phyloP scores from a whole-genome alignment of 2,113 vertebrate genomes.

The Pollachius pollachius region DNA sequence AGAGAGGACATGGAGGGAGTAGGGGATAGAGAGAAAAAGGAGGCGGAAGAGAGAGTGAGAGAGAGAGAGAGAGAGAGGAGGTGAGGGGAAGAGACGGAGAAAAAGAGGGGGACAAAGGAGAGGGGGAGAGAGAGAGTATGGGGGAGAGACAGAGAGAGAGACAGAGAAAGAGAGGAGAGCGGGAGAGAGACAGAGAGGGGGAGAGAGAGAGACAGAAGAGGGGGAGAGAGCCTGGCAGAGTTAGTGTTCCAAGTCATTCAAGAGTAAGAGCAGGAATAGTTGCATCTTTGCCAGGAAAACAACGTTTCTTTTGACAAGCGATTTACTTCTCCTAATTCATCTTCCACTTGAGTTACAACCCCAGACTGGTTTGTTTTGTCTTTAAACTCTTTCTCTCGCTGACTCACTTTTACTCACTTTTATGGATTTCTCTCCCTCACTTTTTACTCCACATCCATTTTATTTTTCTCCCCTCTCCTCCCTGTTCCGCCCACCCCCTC shows the following conservation, averaged over 20 bases:
- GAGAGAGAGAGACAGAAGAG: slow-evolving; percentile 22
- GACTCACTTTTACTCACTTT: neutral
- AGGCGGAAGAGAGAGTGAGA: slow-evolving; percentile 19
- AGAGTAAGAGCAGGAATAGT: neutral
- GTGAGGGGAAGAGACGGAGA: neutral
- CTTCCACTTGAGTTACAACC: slow-evolving; percentile 1
- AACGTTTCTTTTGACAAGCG: neutral
- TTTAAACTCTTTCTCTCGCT: neutral
- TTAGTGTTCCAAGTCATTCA: too few species aligned
- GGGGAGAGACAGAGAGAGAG: neutral
- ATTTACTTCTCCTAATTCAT: slow-evolving; percentile 19
- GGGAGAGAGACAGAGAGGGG: slow-evolving; percentile 20
- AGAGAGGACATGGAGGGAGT: too few species aligned
- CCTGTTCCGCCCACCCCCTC: neutral
- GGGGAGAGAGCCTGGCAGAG: neutral
- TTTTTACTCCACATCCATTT: too few species aligned
- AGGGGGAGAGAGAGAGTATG: neutral
- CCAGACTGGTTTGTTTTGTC: neutral
- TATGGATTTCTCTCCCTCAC: slow-evolving; percentile 3
- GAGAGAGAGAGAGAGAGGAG: neutral
- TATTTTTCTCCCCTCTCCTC: neutral
- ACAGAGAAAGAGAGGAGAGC: neutral
- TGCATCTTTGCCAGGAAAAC: too few species aligned
- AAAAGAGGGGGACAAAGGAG: neutral
- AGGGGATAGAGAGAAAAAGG: too few species aligned